A percentile compares a stretch with the other conserved stretches of the same genome.
Evolutionary conservation across 2,113 vertebrate genomes (phyloP).

Genomic region (Ciconia boyciana): DNA sequence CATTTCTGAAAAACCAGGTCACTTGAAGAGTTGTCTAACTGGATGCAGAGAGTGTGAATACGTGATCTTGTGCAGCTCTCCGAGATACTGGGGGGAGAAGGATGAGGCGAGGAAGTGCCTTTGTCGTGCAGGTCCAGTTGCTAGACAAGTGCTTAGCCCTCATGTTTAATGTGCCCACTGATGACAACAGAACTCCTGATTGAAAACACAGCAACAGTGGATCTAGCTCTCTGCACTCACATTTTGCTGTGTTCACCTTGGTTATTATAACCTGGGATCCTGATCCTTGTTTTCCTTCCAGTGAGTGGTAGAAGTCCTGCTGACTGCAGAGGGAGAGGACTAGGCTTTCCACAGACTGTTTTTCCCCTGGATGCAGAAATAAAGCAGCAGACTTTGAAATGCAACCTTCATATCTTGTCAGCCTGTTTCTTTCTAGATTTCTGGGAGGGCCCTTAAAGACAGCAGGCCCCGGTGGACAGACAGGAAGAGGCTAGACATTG

Average conservation of each 20-base stretch:
- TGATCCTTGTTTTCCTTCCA: neutral
- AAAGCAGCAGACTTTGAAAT: neutral
- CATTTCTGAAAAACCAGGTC: neutral
- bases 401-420: neutral
- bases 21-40: neutral
- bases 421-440: neutral
- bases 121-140: neutral
- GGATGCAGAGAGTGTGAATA: neutral
- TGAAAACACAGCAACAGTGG: fast-evolving
- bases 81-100: fast-evolving
- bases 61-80: neutral
- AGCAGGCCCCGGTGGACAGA: neutral
- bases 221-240: neutral
- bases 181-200: neutral
- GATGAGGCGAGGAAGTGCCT: neutral
- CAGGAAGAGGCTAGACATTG: constrained; percentile 41
- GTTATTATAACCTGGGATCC: neutral
- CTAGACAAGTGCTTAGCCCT: neutral
- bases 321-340: neutral
- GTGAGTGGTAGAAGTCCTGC: neutral
- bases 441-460: neutral
- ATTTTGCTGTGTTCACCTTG: neutral
- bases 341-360: neutral
- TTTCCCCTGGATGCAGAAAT: neutral
- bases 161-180: fast-evolving